Conservation (phyloP, 2,797 vertebrate genomes). For the Holocentrus rufus region DNA sequence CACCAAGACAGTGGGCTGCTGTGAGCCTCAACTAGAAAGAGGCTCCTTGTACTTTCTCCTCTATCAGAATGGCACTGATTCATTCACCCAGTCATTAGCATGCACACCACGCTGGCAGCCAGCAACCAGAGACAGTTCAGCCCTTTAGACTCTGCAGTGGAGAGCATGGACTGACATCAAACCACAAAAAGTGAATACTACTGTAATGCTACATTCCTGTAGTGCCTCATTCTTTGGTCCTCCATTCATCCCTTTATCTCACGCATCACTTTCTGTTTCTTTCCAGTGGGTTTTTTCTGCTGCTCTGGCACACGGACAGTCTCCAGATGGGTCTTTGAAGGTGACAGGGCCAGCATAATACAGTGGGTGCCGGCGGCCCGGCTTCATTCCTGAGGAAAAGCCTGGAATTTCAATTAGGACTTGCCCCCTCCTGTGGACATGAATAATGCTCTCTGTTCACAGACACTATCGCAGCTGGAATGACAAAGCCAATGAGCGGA, state of each 20-base stretch:
- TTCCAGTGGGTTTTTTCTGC: conserved; percentile 39
- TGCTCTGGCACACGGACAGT: conserved; percentile 56
- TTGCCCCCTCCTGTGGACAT: conserved; percentile 75
- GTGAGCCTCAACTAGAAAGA: conserved; percentile 69
- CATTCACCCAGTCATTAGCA: conserved; percentile 77
- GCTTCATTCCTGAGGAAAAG: conserved; percentile 74
- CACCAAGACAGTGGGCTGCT: conserved; percentile 57
- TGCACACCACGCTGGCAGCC: conserved; percentile 70
- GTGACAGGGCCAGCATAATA: conserved; percentile 75
- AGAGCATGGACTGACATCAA: conserved; percentile 54
- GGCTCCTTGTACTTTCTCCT: conserved; percentile 74
- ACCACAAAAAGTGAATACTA: conserved; percentile 34
- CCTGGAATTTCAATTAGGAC: conserved; percentile 85
- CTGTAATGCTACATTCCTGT: conserved; percentile 29
- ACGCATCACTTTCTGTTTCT: conserved; percentile 21
- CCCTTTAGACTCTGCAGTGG: conserved; percentile 65
- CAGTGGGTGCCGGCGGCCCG: conserved; percentile 64
- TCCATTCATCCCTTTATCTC: conserved; percentile 44
- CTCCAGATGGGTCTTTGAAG: conserved; percentile 73
- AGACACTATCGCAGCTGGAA: conserved; percentile 77
- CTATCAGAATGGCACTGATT: conserved; percentile 75
- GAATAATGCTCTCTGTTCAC: conserved; percentile 83
- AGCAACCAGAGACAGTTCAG: conserved; percentile 67
- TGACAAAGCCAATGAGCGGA: conserved; percentile 75
- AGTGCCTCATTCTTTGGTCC: conserved; percentile 20